These are phyloP conservation scores for Ceriagrion tenellum DNA, from an alignment of 2,888 invertebrate species.

Conservation along the genomic window DNA sequence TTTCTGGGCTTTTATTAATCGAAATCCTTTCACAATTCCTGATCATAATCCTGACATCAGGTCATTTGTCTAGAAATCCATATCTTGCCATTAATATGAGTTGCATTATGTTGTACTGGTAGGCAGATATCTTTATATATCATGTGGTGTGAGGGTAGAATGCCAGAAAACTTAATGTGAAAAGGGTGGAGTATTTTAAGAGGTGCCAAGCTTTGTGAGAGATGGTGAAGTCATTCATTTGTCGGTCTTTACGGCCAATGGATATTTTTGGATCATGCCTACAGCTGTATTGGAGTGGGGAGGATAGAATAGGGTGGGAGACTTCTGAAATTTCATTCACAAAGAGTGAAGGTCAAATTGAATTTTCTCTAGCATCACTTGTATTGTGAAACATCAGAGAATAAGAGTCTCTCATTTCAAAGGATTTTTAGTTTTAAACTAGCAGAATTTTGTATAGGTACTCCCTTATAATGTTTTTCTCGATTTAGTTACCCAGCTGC, in stretches of 20 bases:
- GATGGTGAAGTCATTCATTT: not conserved
- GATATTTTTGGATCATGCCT: not conserved
- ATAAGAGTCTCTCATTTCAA: too few species aligned
- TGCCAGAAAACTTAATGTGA: not conserved
- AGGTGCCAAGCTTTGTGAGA: not conserved
- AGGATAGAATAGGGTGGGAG: not conserved
- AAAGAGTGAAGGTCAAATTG: not conserved
- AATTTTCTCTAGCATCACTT: not conserved
- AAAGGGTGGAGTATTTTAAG: not conserved
- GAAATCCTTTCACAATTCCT: too few species aligned
- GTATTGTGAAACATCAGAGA: too few species aligned
- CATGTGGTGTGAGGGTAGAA: not conserved
- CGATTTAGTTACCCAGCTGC: not conserved
- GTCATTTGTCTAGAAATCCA: too few species aligned
- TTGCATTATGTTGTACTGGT: not conserved
- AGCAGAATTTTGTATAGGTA: too few species aligned
- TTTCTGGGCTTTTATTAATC: too few species aligned
- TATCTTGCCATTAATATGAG: not conserved
- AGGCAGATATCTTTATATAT: not conserved
- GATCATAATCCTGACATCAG: too few species aligned
- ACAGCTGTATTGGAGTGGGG: not conserved
- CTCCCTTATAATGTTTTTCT: not conserved
- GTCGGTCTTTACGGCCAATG: not conserved
- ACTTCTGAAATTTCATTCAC: constrained; percentile 10
- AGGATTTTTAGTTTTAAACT: too few species aligned